Percentiles rank a stretch among this genome's conserved stretches.
These are phyloP conservation scores for Microctenopoma steveboyesi DNA, from an alignment of 2,797 vertebrate genomes.

Conservation along the genomic window DNA sequence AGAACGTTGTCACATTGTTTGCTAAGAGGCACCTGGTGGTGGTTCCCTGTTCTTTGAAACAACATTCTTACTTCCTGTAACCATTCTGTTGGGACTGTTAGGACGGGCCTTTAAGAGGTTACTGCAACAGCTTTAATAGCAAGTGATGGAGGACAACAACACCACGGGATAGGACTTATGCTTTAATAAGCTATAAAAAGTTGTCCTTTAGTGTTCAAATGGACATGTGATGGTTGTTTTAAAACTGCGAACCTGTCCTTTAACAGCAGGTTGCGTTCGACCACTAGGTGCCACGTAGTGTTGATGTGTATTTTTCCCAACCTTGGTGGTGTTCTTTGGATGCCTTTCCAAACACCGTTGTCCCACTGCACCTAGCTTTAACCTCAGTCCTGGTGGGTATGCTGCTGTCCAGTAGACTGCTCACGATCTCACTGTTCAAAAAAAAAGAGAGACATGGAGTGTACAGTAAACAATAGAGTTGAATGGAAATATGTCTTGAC, in stretches of 20 bases:
- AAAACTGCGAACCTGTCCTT: no score
- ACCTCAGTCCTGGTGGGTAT: constrained; percentile 8
- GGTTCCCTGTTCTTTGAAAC: not conserved
- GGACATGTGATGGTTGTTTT: no score
- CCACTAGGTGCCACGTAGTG: constrained; percentile 9
- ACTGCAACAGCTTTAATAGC: no score
- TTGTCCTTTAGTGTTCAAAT: no score
- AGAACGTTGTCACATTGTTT: not conserved
- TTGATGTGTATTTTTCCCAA: constrained; percentile 7
- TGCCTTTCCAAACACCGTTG: constrained; percentile 44
- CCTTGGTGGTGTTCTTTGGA: constrained; percentile 11
- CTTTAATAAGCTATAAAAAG: no score
- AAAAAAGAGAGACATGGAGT: constrained; percentile 6
- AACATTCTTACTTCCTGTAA: no score
- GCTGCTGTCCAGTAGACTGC: constrained; percentile 8
- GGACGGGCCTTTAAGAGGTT: no score
- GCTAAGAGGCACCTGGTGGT: not conserved
- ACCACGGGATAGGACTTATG: no score
- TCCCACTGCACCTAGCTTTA: constrained; percentile 14
- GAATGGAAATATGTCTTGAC: constrained; percentile 36
- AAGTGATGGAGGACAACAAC: no score
- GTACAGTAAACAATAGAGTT: constrained; percentile 5
- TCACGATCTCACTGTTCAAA: constrained; percentile 3
- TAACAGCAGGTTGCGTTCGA: not conserved
- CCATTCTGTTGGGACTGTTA: no score